Evolutionary conservation across 53 echinoderm and acorn worm genomes (phyloP), one percentile per base, ranked within the genome.

Genomic region (Echinometra lucunter): DNA sequence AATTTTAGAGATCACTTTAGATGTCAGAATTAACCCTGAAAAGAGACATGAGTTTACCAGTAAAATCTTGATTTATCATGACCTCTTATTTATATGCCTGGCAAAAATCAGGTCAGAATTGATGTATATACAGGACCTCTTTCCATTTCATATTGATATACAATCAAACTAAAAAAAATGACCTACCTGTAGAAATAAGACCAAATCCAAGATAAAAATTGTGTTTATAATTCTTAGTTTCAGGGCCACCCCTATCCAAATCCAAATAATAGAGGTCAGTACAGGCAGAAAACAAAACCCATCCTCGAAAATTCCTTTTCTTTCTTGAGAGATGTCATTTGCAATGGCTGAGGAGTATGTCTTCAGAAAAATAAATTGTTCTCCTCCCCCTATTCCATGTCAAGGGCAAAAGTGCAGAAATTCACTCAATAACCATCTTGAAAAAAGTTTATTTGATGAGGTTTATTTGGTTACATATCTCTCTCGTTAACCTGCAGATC

Each of bases 191-290:
- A 75, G 60, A 55, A 92, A 80, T 92, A 8, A 70, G 92, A 74
- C 57, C 30, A 57, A 74, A 92, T 92, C 92, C 85, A 5, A 92
- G 92, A 92, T 92, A 92, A 92, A 75, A 92, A 92, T 56, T 47
- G 55, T 92, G 92, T 92, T 92, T 92, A 92, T 92, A 49, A 92
- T 45, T 78, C 66, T 57, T 78, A 57, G 30, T 56, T 83, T 63
- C 66, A 94, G 82, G 94, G 94, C 85, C 85, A 60, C 17, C 74
- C 28, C 66, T 83, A 82, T 83, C 94, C 85, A 42, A 63, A 83
- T 58, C 85, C 94, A 94, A 94, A 94, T 94, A 94, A 63, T 25
- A 83, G 85, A 94, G 94, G 94, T 94, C 94, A 94, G 27, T 83
- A 53, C 10, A 75, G 38, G 17, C 18, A 35, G 57, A 45, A 74